Evolutionary conservation across 1,140 invertebrate species (phyloP).

Genomic region (Aphelinus atriplicis): DNA sequence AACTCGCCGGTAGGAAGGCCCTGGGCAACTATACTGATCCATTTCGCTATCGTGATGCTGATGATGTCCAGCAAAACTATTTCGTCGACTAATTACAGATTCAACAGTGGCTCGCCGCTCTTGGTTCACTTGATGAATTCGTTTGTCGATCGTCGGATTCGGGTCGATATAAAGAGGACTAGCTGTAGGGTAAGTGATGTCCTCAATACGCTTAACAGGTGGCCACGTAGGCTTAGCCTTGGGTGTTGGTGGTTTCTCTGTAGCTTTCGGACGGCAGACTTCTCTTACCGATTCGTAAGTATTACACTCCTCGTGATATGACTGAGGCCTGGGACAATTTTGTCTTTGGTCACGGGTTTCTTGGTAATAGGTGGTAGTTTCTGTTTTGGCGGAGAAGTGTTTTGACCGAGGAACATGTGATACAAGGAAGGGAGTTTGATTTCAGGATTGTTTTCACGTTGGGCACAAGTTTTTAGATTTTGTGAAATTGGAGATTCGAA

Average conservation of each 20-base stretch:
- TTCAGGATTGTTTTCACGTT: neutral
- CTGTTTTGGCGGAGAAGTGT: constrained; percentile 14
- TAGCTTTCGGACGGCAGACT: constrained; percentile 28
- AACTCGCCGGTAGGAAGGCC: constrained; percentile 54
- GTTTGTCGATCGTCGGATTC: constrained; percentile 53
- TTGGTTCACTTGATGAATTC: constrained; percentile 44
- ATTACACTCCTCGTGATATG: constrained; percentile 9
- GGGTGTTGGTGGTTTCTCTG: constrained; percentile 45
- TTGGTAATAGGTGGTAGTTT: constrained; percentile 38
- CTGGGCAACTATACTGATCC: constrained; percentile 58
- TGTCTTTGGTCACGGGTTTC: constrained; percentile 22
- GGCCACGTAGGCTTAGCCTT: constrained; percentile 57
- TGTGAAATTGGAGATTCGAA: neutral
- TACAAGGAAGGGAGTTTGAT: neutral
- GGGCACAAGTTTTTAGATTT: constrained; percentile 3
- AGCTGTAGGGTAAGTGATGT: constrained; percentile 62
- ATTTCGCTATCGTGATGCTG: constrained; percentile 37
- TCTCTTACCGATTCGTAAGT: constrained; percentile 49
- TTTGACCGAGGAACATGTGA: neutral
- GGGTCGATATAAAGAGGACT: constrained; percentile 64
- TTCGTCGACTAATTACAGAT: constrained; percentile 42
- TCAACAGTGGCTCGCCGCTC: constrained; percentile 55
- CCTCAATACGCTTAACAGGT: constrained; percentile 58
- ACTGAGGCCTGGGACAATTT: neutral
- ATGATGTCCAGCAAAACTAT: constrained; percentile 42